A percentile compares a stretch with the other conserved stretches of the same genome.
These are phyloP conservation scores for Sepiola atlantica DNA, from an alignment of 2,888 invertebrate species.

Conservation along the genomic window DNA sequence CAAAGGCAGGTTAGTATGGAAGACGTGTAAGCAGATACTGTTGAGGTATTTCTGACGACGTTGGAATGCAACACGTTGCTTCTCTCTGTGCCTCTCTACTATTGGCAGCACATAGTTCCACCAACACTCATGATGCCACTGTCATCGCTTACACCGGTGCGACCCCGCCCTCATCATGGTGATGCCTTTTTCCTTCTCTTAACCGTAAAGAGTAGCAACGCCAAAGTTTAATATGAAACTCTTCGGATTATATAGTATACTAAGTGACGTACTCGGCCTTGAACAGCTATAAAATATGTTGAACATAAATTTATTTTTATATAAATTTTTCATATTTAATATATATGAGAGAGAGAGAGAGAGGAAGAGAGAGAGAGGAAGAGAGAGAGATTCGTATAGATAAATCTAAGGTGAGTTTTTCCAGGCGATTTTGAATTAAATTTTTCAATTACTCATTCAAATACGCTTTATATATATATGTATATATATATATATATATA, in stretches of 20 bases:
- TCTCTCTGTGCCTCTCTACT: background rate
- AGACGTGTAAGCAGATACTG: background rate
- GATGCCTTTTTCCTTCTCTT: background rate
- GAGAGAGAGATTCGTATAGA: too few species aligned
- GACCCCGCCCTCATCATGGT: background rate
- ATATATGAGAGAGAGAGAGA: too few species aligned
- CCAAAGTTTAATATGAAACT: background rate
- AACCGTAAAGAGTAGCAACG: background rate
- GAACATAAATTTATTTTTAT: too few species aligned
- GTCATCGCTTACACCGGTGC: background rate
- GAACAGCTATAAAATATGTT: too few species aligned
- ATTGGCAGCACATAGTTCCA: background rate
- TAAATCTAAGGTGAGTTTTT: too few species aligned
- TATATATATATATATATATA: too few species aligned
- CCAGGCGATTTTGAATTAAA: too few species aligned
- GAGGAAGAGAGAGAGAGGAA: too few species aligned
- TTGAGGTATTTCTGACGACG: constrained; percentile 9
- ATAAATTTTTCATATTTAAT: too few species aligned
- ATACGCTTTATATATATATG: too few species aligned
- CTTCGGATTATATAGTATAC: background rate
- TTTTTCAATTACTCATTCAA: too few species aligned
- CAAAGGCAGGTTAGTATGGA: background rate
- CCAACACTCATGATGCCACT: background rate
- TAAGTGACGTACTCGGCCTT: too few species aligned
- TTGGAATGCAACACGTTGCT: background rate